Percentiles rank a stretch among this genome's conserved stretches.
Evolutionary conservation across 30 jellyfish, hydroid and myxozoan species (phyloP).

Genomic region (Turritopsis rubra): DNA sequence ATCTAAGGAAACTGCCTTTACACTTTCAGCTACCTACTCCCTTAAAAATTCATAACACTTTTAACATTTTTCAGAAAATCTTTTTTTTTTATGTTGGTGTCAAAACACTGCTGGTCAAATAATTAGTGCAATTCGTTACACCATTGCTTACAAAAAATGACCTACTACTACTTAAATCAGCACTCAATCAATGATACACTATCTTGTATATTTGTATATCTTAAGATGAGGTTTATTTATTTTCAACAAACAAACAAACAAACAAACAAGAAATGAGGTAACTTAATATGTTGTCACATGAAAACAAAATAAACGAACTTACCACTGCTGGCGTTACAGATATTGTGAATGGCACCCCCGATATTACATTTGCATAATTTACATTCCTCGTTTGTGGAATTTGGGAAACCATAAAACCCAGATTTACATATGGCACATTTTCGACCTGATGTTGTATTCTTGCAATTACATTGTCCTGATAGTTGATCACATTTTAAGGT

Average conservation of each 20-base stretch:
- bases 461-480: slow-evolving; percentile 67
- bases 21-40: too few species aligned
- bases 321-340: slow-evolving; percentile 54
- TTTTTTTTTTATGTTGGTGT: too few species aligned
- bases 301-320: neutral
- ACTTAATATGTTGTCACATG: too few species aligned
- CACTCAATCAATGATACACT: neutral
- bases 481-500: slow-evolving; percentile 45
- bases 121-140: too few species aligned
- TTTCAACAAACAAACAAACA: neutral
- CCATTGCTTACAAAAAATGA: too few species aligned
- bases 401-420: slow-evolving; percentile 67
- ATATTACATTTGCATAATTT: slow-evolving; percentile 40
- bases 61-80: too few species aligned
- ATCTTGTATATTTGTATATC: neutral
- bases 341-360: slow-evolving; percentile 60
- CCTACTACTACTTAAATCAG: too few species aligned
- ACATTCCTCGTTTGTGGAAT: slow-evolving; percentile 46
- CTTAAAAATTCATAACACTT: too few species aligned
- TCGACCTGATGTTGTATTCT: slow-evolving; percentile 36
- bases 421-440: slow-evolving; percentile 42
- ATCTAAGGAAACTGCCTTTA: neutral
- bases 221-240: neutral
- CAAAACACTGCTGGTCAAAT: too few species aligned
- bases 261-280: neutral